Evolutionary conservation across 1,140 invertebrate genomes (phyloP).

Genomic region (Halyomorpha halys): DNA sequence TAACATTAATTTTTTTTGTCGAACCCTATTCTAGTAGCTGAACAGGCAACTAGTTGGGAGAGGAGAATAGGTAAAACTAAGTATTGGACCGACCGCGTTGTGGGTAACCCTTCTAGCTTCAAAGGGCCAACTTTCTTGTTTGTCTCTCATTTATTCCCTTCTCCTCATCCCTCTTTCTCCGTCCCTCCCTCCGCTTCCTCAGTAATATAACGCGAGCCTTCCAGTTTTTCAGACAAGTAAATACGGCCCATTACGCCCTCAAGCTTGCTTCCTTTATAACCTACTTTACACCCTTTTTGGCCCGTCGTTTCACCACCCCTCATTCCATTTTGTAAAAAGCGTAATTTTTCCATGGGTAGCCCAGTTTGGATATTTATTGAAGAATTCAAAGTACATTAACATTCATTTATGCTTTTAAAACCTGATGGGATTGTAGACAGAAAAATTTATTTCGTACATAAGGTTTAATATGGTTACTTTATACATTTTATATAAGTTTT

Average conservation of each 20-base stretch:
- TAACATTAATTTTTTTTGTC: too few relatives aligned
- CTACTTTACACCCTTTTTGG: neutral
- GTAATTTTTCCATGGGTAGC: too few relatives aligned
- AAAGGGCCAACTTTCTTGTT: slow-evolving; percentile 11
- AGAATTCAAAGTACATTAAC: too few relatives aligned
- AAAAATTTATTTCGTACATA: too few relatives aligned
- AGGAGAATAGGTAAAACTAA: too few relatives aligned
- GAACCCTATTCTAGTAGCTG: too few relatives aligned
- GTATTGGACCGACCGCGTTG: neutral
- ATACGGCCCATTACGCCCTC: slow-evolving; percentile 1
- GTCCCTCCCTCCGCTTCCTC: neutral
- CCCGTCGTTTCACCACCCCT: neutral
- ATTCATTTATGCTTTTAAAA: too few relatives aligned
- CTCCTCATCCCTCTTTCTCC: slow-evolving; percentile 9
- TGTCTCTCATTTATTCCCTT: slow-evolving; percentile 1
- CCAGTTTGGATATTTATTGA: too few relatives aligned
- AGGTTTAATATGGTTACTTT: too few relatives aligned
- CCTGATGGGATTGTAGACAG: too few relatives aligned
- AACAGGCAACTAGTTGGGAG: too few relatives aligned
- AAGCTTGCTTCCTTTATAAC: neutral
- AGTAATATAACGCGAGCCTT: neutral
- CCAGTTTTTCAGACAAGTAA: slow-evolving; percentile 13
- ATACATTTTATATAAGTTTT: too few relatives aligned
- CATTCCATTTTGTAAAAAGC: neutral
- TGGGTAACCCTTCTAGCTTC: neutral